Conservation (phyloP, 2,797 vertebrate genomes). For the Champsocephalus gunnari region DNA sequence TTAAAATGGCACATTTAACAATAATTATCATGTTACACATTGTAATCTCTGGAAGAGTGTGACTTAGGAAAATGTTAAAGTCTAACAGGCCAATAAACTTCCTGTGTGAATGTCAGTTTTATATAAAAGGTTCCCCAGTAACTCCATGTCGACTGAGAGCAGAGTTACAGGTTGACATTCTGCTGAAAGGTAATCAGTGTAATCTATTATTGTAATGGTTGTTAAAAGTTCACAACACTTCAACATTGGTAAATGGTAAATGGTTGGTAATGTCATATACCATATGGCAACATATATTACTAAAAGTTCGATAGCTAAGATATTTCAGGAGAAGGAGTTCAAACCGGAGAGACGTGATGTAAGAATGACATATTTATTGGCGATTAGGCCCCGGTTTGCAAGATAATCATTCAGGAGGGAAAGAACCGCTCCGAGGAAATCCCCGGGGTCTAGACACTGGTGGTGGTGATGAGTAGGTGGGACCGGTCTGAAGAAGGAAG, state of each 20-base stretch:
- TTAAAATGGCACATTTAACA: constrained; percentile 13
- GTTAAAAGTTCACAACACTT: background rate
- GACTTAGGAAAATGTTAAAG: constrained; percentile 2
- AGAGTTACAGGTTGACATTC: background rate
- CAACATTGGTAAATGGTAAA: background rate
- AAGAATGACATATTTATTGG: no score
- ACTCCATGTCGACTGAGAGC: background rate
- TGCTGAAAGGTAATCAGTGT: background rate
- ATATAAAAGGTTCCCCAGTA: background rate
- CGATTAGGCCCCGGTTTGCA: no score
- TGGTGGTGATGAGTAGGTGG: no score
- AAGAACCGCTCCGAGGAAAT: no score
- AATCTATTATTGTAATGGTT: background rate
- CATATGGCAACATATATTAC: no score
- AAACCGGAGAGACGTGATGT: no score
- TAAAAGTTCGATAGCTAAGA: background rate
- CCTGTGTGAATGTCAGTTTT: constrained; percentile 14
- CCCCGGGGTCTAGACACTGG: no score
- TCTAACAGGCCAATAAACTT: constrained; percentile 11
- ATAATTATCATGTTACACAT: constrained; percentile 6
- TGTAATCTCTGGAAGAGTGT: background rate
- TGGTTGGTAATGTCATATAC: background rate
- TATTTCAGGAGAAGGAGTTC: background rate
- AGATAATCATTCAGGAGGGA: no score
- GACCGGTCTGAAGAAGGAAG: no score